Evolutionary conservation across 1,140 invertebrate species (phyloP).

Genomic region (Conus betulinus): DNA sequence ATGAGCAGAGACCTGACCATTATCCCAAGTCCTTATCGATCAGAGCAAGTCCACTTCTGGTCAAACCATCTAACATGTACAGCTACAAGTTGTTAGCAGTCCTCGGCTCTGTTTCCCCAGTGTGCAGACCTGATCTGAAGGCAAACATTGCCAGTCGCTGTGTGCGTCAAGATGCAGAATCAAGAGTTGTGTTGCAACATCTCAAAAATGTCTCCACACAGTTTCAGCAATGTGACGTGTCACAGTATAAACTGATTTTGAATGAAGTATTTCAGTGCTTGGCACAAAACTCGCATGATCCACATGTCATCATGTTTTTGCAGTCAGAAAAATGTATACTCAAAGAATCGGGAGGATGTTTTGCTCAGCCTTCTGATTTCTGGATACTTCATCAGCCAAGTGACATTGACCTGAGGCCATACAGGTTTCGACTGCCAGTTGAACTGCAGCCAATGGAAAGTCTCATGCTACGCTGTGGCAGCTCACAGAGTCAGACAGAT

Average conservation of each 20-base stretch:
- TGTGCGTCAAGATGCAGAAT: background rate
- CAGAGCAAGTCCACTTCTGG: conserved; percentile 7
- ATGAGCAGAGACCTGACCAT: background rate
- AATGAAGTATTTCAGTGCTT: background rate
- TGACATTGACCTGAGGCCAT: conserved; percentile 28
- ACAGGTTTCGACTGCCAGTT: conserved; percentile 22
- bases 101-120: background rate
- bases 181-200: conserved; percentile 4
- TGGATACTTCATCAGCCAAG: background rate
- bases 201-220: background rate
- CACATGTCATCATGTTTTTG: background rate
- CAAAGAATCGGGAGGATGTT: background rate
- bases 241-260: conserved; percentile 8
- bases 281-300: background rate
- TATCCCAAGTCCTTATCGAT: conserved; percentile 24
- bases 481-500: conserved; percentile 48
- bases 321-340: conserved; percentile 4
- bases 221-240: background rate
- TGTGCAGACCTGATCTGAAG: background rate
- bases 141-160: background rate
- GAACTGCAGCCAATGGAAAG: background rate
- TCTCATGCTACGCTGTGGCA: conserved; percentile 35
- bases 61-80: conserved; percentile 6
- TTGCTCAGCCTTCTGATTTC: conserved; percentile 28
- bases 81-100: background rate